Conservation (phyloP, 2,797 vertebrate species). For the Pteronotus mesoamericanus region DNA sequence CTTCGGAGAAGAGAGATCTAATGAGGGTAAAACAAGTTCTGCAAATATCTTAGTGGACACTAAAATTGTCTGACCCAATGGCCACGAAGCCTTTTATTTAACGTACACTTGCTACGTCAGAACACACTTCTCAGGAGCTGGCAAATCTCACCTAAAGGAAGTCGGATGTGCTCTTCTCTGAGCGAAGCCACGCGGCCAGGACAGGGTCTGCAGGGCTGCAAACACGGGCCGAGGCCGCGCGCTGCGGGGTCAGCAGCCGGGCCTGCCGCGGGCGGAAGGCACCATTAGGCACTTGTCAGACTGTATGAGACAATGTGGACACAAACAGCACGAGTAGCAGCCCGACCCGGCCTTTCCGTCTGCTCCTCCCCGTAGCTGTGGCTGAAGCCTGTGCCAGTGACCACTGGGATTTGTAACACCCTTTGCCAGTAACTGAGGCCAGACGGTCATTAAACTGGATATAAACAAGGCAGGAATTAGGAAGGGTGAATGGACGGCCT, state of each 20-base stretch:
- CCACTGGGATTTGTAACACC: conserved; percentile 35
- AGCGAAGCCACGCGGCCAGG: not conserved
- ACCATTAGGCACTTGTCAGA: conserved; percentile 36
- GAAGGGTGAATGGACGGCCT: not conserved
- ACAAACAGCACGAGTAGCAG: not conserved
- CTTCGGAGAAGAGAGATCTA: not conserved
- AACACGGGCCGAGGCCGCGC: not conserved
- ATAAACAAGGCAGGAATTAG: conserved; percentile 64
- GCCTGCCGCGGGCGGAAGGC: not conserved
- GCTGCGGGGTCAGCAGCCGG: not conserved
- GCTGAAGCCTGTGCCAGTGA: conserved; percentile 23
- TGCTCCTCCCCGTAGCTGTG: not conserved
- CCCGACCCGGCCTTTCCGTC: not conserved
- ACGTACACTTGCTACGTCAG: not conserved
- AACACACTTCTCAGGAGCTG: not conserved
- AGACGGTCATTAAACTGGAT: conserved; percentile 63
- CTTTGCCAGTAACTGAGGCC: conserved; percentile 51
- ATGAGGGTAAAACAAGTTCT: not conserved
- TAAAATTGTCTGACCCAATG: not conserved
- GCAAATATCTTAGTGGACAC: not conserved
- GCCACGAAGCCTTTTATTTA: not conserved
- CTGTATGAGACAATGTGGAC: conserved; percentile 17
- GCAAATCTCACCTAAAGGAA: not conserved
- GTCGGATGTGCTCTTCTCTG: conserved; percentile 37
- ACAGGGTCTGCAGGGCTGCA: not conserved